Base-by-base conservation (phyloP, 1,140 invertebrate species). In the Microplitis mediator region DNA sequence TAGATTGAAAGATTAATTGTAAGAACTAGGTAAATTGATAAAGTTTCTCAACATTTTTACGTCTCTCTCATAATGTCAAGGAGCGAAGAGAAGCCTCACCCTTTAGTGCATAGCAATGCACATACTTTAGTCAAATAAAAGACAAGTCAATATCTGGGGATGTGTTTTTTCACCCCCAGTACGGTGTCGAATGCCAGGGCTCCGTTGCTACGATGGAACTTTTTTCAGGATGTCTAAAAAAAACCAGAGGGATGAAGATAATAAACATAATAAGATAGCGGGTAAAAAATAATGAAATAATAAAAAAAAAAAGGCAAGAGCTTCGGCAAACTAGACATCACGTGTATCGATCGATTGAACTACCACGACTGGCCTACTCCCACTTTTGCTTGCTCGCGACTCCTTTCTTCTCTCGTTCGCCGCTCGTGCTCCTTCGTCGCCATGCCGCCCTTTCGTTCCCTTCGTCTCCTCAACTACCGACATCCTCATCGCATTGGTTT, bases 211-310 rank as follows among this genome's bases (percentile, higher is more conserved):
- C 23, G 23, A 23, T 23, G 23, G 2, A 23, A 23, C 23, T 23
- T 23, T 23, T 23, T 23, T 23, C 23, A 23, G 23, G 23, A 23
- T 23, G 23, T 23, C 23, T 23, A 23, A 23, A 23, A 23, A 13
- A 54, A 54, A 54, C 13, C 51, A 54, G n/a, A 54, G 13, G n/a
- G 51, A 54, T n/a, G 13, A n/a, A 4, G 13, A 14, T 23, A 23
- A 23, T 54, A 54, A n/a, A 58, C 23, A 73, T 66, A 78, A 73
- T 76, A 75, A 75, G 68, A 72, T 69, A 51, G 8, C 8, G 31
- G 74, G 77, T 73, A 70, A 58, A 60, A 54, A 51, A 72, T 69
- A 62, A 69, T 73, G 74, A 72, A 71, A 72, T 71, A 74, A 69
- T 70, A 78, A 71, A 69, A 70, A 71, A 60, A 54, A 67, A 69